A percentile compares a stretch with the other conserved stretches of the same genome.
These are phyloP conservation scores for Agonopterix arenella DNA, from an alignment of 2,888 invertebrate genomes.

Conservation along the genomic window DNA sequence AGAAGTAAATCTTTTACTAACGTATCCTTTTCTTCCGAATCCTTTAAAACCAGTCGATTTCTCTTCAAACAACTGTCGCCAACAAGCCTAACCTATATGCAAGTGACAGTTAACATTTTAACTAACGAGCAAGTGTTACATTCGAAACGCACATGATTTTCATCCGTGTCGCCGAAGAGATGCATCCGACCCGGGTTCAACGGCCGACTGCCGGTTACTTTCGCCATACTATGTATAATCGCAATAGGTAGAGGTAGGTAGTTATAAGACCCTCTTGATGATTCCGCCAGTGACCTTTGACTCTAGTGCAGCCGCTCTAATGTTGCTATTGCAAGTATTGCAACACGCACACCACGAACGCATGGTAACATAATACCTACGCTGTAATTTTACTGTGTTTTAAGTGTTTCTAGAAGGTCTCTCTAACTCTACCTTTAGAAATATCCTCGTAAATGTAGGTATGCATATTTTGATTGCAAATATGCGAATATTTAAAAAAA, in stretches of 20 bases:
- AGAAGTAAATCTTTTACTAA: too few species aligned
- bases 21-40: too few species aligned
- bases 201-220: conserved; percentile 49
- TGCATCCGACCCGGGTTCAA: conserved; percentile 48
- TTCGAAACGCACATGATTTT: conserved; percentile 38
- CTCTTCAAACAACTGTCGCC: not conserved
- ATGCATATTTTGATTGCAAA: too few species aligned
- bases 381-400: too few species aligned
- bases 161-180: conserved; percentile 33
- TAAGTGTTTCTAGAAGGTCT: too few species aligned
- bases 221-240: conserved; percentile 46
- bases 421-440: too few species aligned
- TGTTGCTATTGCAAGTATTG: conserved; percentile 5
- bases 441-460: too few species aligned
- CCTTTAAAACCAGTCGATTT: too few species aligned
- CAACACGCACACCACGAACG: conserved; percentile 4
- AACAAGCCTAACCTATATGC: not conserved
- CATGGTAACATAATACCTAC: too few species aligned
- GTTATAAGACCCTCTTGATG: conserved; percentile 14
- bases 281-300: conserved; percentile 19
- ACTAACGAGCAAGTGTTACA: conserved; percentile 28
- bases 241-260: conserved; percentile 4
- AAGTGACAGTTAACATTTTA: conserved; percentile 11
- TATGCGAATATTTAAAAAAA: too few species aligned
- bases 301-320: conserved; percentile 12